Conservation (phyloP, 2,888 invertebrate species). For the Nomada ruficornis region DNA sequence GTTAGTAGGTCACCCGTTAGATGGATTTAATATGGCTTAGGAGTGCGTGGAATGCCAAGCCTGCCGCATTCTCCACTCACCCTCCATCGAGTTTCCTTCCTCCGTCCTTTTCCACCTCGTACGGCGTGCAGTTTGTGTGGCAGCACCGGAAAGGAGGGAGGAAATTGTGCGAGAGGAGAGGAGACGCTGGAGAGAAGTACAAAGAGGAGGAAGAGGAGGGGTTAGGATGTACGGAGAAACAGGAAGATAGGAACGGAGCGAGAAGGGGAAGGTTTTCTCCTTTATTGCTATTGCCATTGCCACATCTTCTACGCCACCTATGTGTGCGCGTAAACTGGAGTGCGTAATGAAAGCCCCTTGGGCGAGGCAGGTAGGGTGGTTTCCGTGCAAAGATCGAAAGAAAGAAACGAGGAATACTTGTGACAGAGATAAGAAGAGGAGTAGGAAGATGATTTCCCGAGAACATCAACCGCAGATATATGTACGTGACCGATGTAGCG, state of each 20-base stretch:
- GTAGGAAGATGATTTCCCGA: conserved; percentile 21
- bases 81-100: conserved; percentile 55
- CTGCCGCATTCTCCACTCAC: conserved; percentile 65
- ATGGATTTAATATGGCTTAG: conserved; percentile 74
- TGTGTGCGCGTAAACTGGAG: conserved; percentile 20
- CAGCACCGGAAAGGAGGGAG: conserved; percentile 50
- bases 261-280: conserved; percentile 19
- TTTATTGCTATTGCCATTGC: conserved; percentile 21
- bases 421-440: neutral
- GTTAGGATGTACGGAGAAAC: conserved; percentile 28
- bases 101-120: conserved; percentile 20
- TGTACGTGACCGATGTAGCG: conserved; percentile 25
- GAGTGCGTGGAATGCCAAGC: conserved; percentile 69
- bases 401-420: neutral
- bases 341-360: no score
- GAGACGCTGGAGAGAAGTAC: conserved; percentile 17
- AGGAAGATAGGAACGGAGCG: conserved; percentile 1
- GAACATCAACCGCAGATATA: conserved; percentile 39
- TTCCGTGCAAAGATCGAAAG: neutral
- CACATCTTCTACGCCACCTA: conserved; percentile 39
- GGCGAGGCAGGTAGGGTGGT: no score
- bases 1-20: conserved; percentile 70
- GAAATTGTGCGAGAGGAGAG: conserved; percentile 63
- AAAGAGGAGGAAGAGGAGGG: conserved; percentile 32
- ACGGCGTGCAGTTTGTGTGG: conserved; percentile 8